These are phyloP conservation scores for Phalloptychus januarius DNA, from an alignment of 2,797 vertebrate genomes.

Conservation along the genomic window DNA sequence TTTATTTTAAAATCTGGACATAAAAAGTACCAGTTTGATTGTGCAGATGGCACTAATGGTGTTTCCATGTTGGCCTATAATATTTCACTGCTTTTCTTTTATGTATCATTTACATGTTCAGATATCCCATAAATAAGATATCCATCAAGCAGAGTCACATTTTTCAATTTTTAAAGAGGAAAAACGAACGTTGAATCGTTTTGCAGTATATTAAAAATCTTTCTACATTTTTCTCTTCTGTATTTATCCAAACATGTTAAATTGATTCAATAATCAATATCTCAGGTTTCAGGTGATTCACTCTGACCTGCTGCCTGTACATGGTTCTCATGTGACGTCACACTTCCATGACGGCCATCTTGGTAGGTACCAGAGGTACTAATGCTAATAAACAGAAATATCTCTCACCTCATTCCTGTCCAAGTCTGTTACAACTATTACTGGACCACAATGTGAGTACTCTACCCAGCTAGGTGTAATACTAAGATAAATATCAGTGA, in stretches of 20 bases:
- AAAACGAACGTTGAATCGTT: neutral
- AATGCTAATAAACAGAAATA: too few relatives aligned
- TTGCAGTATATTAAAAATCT: conserved; percentile 2
- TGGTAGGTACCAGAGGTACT: too few relatives aligned
- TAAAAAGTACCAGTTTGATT: neutral
- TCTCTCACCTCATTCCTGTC: too few relatives aligned
- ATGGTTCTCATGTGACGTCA: too few relatives aligned
- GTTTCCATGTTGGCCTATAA: neutral
- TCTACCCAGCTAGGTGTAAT: too few relatives aligned
- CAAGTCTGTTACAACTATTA: too few relatives aligned
- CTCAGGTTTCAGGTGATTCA: neutral
- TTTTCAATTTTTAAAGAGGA: neutral
- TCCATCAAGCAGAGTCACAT: neutral
- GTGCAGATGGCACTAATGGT: neutral
- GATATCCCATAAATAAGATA: neutral
- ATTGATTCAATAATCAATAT: neutral
- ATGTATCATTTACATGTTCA: neutral
- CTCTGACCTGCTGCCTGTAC: neutral
- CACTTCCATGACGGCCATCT: too few relatives aligned
- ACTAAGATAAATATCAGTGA: too few relatives aligned
- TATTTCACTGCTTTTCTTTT: neutral
- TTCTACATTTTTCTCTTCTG: neutral
- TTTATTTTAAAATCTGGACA: neutral
- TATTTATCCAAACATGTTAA: neutral
- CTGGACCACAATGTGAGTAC: too few relatives aligned